Conservation (phyloP, 2,888 invertebrate genomes). For the Stenodema calcarata region DNA sequence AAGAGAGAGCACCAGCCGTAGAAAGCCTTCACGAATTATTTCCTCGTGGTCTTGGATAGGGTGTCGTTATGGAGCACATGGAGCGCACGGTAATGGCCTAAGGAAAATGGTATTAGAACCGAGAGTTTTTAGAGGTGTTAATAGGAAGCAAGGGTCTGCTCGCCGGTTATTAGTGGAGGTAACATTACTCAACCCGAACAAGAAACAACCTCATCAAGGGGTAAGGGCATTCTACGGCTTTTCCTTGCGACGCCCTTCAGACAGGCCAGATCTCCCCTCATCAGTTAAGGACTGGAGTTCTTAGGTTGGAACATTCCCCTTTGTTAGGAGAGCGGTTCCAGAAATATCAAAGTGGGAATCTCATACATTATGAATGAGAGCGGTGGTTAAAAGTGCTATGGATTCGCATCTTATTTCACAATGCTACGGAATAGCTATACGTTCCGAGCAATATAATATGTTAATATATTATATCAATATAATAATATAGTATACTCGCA, state of each 20-base stretch:
- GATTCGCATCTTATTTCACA: too few species aligned
- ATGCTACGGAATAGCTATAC: too few species aligned
- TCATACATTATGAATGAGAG: too few species aligned
- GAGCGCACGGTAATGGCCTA: background rate
- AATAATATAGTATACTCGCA: too few species aligned
- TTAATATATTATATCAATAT: too few species aligned
- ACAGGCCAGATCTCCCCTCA: background rate
- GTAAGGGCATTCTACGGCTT: background rate
- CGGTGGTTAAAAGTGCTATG: too few species aligned
- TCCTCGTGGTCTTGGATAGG: background rate
- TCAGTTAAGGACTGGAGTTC: background rate
- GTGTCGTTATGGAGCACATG: background rate
- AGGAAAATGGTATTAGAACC: slow-evolving; percentile 21
- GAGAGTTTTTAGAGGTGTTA: slow-evolving; percentile 2
- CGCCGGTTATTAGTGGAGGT: slow-evolving; percentile 27
- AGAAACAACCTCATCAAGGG: slow-evolving; percentile 41
- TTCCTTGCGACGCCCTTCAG: background rate
- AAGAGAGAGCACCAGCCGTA: background rate
- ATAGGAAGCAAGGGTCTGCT: background rate
- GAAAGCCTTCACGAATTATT: background rate
- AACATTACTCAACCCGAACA: slow-evolving; percentile 29
- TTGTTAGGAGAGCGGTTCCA: too few species aligned
- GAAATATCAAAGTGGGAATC: too few species aligned
- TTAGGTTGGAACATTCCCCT: too few species aligned
- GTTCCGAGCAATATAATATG: too few species aligned